A percentile compares a stretch with the other conserved stretches of the same genome.
These are phyloP conservation scores for Antedon mediterranea DNA, from an alignment of 53 echinoderm and acorn worm genomes.

Conservation along the genomic window DNA sequence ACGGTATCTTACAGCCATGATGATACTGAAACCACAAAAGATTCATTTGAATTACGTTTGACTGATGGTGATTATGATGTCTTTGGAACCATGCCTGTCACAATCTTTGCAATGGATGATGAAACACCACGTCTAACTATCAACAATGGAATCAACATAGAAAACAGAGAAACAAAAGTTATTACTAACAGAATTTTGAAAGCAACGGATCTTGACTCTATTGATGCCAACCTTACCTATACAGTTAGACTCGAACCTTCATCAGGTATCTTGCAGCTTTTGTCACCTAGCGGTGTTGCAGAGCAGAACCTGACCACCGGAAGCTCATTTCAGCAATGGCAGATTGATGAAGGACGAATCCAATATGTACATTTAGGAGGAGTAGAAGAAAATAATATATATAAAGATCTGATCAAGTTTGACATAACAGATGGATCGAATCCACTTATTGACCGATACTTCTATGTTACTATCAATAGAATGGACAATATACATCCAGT, in stretches of 20 bases:
- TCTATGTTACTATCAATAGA: constrained; percentile 78
- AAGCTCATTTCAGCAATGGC: constrained; percentile 89
- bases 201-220: constrained; percentile 89
- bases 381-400: constrained; percentile 57
- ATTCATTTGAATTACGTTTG: constrained; percentile 65
- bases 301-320: constrained; percentile 85
- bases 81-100: constrained; percentile 40
- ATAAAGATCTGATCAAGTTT: constrained; percentile 92
- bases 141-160: constrained; percentile 88
- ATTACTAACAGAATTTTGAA: constrained; percentile 78
- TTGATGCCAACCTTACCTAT: constrained; percentile 85
- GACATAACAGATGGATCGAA: constrained; percentile 91
- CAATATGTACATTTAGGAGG: constrained; percentile 61
- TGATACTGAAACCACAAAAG: constrained; percentile 80
- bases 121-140: constrained; percentile 88
- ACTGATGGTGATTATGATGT: constrained; percentile 97
- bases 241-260: constrained; percentile 57
- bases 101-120: constrained; percentile 62
- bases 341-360: constrained; percentile 89
- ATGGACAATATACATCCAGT: constrained; percentile 80
- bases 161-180: constrained; percentile 53
- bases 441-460: constrained; percentile 86
- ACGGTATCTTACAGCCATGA: constrained; percentile 75
- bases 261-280: constrained; percentile 65
- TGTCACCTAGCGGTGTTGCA: constrained; percentile 37